phyloP scores from a whole-genome alignment of 2,797 vertebrate species.

The Sternarchorhynchus goeldii region DNA sequence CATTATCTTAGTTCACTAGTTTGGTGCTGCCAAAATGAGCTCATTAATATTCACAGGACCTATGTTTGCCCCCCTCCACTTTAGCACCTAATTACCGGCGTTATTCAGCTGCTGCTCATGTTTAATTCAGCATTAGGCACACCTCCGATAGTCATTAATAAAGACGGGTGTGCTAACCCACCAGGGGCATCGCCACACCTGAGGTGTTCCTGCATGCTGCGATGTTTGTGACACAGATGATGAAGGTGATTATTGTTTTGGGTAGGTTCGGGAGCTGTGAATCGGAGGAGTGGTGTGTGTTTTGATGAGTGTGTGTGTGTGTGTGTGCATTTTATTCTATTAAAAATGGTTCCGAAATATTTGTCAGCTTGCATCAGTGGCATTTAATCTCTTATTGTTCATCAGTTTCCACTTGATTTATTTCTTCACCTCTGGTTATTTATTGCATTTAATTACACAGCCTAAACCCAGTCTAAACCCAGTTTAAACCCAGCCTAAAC shows the following conservation, averaged over 20 bases:
- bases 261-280: slow-evolving; percentile 29
- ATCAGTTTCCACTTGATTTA: slow-evolving; percentile 83
- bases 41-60: slow-evolving; percentile 72
- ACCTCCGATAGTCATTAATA: slow-evolving; percentile 80
- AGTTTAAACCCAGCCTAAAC: too few relatives aligned
- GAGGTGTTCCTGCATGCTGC: slow-evolving; percentile 58
- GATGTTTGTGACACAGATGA: slow-evolving; percentile 45
- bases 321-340: slow-evolving; percentile 64
- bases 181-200: slow-evolving; percentile 62
- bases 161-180: slow-evolving; percentile 67
- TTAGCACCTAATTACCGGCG: slow-evolving; percentile 75
- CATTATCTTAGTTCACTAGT: slow-evolving; percentile 43
- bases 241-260: slow-evolving; percentile 49
- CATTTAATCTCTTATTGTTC: slow-evolving; percentile 84
- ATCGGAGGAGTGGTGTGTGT: slow-evolving; percentile 45
- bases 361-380: slow-evolving; percentile 81
- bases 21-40: slow-evolving; percentile 57
- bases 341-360: slow-evolving; percentile 80
- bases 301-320: slow-evolving; percentile 46
- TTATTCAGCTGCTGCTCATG: slow-evolving; percentile 80
- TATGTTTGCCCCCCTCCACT: slow-evolving; percentile 66
- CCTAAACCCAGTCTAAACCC: slow-evolving; percentile 62
- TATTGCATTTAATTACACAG: slow-evolving; percentile 84
- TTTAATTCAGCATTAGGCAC: slow-evolving; percentile 82
- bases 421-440: slow-evolving; percentile 83